phyloP scores from a whole-genome alignment of 37 sponge, comb jelly and placozoan species.

The Spongilla lacustris region DNA sequence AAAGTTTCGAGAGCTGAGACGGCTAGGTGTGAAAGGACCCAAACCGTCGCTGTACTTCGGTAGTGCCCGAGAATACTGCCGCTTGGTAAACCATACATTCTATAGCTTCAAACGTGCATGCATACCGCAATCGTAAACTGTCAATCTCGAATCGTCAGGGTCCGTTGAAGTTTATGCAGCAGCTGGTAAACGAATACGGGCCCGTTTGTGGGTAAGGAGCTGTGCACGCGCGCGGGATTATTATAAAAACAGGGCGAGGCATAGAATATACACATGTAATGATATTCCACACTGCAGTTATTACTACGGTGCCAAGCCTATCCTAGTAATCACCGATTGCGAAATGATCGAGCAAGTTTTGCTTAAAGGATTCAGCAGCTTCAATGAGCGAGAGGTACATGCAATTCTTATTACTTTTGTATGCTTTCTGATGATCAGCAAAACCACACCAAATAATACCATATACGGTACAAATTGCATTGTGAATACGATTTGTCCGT shows the following conservation, averaged over 20 bases:
- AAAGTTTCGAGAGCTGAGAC: background rate
- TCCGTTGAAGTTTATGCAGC: background rate
- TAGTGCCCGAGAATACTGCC: background rate
- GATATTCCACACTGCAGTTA: slow-evolving; percentile 14
- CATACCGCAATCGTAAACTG: background rate
- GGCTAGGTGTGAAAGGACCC: background rate
- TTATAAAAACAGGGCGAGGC: too few species aligned
- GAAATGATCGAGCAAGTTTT: slow-evolving; percentile 57
- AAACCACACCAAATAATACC: too few species aligned
- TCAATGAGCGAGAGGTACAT: slow-evolving; percentile 48
- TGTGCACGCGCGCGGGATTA: too few species aligned
- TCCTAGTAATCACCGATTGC: slow-evolving; percentile 45
- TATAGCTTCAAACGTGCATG: background rate
- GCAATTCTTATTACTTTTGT: background rate
- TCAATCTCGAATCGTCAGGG: background rate
- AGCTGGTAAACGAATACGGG: background rate
- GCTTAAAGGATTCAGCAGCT: slow-evolving; percentile 45
- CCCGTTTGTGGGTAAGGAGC: background rate
- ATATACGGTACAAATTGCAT: background rate
- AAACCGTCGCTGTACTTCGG: background rate
- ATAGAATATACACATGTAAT: too few species aligned
- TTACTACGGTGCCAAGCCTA: slow-evolving; percentile 44
- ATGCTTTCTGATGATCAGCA: too few species aligned
- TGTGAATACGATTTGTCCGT: too few species aligned
- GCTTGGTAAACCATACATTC: background rate